Conservation (phyloP, 2,888 invertebrate species). For the Troides oblongomaculatus region DNA sequence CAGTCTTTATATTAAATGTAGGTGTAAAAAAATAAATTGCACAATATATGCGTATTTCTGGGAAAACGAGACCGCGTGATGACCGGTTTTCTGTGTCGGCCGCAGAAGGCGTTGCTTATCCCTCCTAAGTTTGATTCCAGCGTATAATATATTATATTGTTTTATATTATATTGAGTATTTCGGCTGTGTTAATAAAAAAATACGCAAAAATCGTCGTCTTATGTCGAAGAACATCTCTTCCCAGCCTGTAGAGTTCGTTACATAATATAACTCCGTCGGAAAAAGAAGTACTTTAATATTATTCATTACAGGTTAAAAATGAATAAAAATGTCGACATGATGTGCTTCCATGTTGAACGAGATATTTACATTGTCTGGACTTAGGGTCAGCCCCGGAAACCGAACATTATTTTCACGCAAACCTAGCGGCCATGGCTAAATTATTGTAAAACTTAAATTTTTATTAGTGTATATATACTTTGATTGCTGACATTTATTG, state of each 20-base stretch:
- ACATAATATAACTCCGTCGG: no score
- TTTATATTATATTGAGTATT: not conserved
- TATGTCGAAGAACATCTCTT: no score
- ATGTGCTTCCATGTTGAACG: not conserved
- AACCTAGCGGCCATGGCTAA: not conserved
- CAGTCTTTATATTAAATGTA: conserved; percentile 39
- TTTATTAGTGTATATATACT: not conserved
- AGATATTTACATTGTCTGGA: not conserved
- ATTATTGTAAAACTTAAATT: no score
- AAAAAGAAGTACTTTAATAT: no score
- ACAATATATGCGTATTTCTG: conserved; percentile 35
- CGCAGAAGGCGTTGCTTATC: conserved; percentile 31
- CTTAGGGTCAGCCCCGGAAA: conserved; percentile 1
- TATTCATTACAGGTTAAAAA: not conserved
- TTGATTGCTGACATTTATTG: not conserved
- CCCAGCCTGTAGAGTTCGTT: no score
- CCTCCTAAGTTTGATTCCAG: conserved; percentile 30
- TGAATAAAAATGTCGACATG: not conserved
- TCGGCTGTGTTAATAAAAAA: no score
- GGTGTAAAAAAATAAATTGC: conserved; percentile 55
- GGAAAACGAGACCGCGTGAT: conserved; percentile 35
- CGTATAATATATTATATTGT: not conserved
- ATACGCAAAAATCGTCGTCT: no score
- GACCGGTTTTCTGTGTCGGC: conserved; percentile 41
- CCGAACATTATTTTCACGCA: conserved; percentile 14